Base-by-base conservation (phyloP, 2,797 vertebrate genomes). In the Heterohyrax brucei region DNA sequence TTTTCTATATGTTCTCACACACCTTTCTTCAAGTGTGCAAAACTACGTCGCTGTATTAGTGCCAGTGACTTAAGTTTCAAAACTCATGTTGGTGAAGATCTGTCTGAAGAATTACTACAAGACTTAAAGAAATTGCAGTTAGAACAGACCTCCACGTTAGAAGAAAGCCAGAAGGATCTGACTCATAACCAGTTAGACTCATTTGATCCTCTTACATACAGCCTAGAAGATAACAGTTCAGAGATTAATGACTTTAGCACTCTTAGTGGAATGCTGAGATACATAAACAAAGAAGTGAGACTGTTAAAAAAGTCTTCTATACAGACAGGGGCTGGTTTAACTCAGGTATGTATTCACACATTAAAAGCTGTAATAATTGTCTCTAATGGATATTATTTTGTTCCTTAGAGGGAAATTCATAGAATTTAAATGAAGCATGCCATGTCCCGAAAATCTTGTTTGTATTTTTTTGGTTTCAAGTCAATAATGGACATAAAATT, bases 161-260 rank as follows among this genome's bases (percentile, higher is more conserved):
- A 93, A 87, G 94, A 97, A 80, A 89, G 76, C 8, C 98, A 98
- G 53, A 87, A 97, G 80, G 97, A 98, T 12, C 62, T 78, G 1
- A 50, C 86, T 72, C 96, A 70, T 75, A 53, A 75, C 33, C 93
- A 95, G 4, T 70, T 96, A 82, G 95, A 98, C 46, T 99, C 99
- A 93, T 99, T 99, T 96, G 99, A 99, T 97, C 98, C 99, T 5
- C 98, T 99, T 85, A 98, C 98, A 0, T 99, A 99, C 98, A 97
- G 98, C 97, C 68, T 97, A 87, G 98, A 98, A 70, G 97, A 96
- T 92, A 98, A 98, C 79, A 73, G 64, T 82, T 97, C 95, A 94
- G 97, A 98, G 62, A 96, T 70, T 90, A 97, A 97, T 94, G 98
- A 98, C 90, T 97, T 98, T 33, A 97, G 87, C 80, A 98, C 98